Evolutionary conservation across 2,888 invertebrate genomes (phyloP), one percentile per base, ranked within the genome.

Genomic region (Polyommatus iphigenia): DNA sequence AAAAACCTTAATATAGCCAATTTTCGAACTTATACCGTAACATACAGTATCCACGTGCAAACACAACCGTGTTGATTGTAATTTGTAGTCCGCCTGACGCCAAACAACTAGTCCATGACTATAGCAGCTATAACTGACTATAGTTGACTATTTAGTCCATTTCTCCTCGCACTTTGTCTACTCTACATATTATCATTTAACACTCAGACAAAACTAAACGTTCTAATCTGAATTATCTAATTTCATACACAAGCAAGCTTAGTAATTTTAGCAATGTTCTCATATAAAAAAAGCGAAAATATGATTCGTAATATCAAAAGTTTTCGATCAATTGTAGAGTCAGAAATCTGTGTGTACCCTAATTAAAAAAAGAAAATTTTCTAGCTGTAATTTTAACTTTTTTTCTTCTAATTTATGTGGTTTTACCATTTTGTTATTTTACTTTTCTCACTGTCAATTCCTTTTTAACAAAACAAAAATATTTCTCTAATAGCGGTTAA

Each of bases 31-130:
- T 18, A 15, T 6, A 67, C 29, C 29, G 67, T 67, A 32, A 67
- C 67, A 67, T 20, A 20, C 29, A 67, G 67, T 18, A 62, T 89
- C 90, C 91, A 92, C 92, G 92, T 91, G 92, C 90, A 88, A 88
- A 92, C 92, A 90, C 88, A 85, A 89, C 84, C 85, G 87, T 91
- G 92, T 93, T 94, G 94, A 94, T 94, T 93, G 94, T 92, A 93
- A 94, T 93, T 94, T 94, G 94, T 94, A 89, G 93, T 67, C 67
- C 67, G 29, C 67, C 67, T 29, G 67, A 29, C 62, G 10, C 62
- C 62, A 62, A 59, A 62, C 67, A 67, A 67, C 67, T 67, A 67
- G 67, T 6, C 29, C 29, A 67, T 50, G 50, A 50, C 67, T 67
- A 67, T 62, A 62, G 20, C 20, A 3, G 3, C 24, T n/a, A 18